phyloP scores from a whole-genome alignment of 2,888 invertebrate species.

The Pachycephus smyrnensis region DNA sequence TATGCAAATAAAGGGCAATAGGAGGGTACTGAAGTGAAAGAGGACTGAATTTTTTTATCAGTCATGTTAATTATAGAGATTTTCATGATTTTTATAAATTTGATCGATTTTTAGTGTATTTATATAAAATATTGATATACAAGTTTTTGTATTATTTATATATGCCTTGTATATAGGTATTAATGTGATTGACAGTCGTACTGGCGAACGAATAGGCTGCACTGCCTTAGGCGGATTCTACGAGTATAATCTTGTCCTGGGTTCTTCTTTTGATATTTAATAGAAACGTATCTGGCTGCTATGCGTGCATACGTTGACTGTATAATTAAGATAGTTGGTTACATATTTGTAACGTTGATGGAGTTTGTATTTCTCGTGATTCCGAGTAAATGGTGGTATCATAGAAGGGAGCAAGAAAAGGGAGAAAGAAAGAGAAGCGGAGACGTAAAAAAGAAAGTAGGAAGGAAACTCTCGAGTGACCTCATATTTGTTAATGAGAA shows the following conservation, averaged over 20 bases:
- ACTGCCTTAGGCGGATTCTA: background rate
- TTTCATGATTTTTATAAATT: background rate
- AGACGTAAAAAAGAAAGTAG: background rate
- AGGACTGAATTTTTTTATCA: too few relatives aligned
- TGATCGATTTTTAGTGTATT: background rate
- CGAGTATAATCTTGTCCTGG: background rate
- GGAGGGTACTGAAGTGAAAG: too few relatives aligned
- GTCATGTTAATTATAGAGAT: too few relatives aligned
- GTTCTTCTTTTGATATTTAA: background rate
- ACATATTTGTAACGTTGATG: background rate
- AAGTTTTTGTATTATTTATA: background rate
- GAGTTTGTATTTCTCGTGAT: background rate
- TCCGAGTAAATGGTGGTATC: background rate
- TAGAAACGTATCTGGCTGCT: background rate
- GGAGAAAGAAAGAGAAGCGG: background rate
- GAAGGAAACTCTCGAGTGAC: background rate
- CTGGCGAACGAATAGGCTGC: background rate
- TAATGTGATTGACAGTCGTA: background rate
- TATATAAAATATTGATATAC: background rate
- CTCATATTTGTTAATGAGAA: background rate
- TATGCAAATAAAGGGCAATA: background rate
- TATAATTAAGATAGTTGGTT: background rate
- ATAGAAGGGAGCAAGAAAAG: background rate
- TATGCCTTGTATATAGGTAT: background rate
- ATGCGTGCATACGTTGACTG: background rate